Conservation (phyloP, 2,113 vertebrate species). For the Petaurus breviceps region DNA sequence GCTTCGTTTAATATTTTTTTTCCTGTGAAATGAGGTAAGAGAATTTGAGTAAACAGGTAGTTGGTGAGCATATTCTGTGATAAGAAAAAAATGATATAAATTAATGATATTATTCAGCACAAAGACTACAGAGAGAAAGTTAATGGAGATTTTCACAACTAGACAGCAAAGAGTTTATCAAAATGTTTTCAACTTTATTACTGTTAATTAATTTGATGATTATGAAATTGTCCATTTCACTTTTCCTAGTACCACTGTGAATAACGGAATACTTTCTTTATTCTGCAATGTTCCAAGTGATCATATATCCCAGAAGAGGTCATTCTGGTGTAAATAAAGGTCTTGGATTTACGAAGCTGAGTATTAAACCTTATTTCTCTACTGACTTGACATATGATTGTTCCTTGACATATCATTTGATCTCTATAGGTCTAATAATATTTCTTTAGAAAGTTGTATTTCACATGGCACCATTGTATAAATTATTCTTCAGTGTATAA, state of each 20-base stretch:
- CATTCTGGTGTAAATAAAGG: background rate
- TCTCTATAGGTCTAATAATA: background rate
- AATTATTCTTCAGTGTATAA: background rate
- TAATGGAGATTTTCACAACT: background rate
- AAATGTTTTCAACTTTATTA: background rate
- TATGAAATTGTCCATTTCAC: background rate
- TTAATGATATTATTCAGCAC: background rate
- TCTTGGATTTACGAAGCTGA: background rate
- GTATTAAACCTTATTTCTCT: background rate
- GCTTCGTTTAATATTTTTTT: background rate
- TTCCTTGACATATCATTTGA: background rate
- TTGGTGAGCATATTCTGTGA: background rate
- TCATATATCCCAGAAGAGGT: background rate
- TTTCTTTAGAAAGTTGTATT: background rate
- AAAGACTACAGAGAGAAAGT: background rate
- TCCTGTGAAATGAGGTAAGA: background rate
- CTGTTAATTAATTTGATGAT: background rate
- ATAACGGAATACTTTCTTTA: background rate
- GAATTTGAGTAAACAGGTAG: background rate
- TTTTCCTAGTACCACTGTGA: slow-evolving; percentile 2
- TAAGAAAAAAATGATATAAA: background rate
- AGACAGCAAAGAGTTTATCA: background rate
- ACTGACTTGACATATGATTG: background rate
- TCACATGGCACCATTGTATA: background rate
- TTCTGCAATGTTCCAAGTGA: background rate